These are phyloP conservation scores for Strigops habroptila DNA, from an alignment of 2,113 vertebrate genomes.

Conservation along the genomic window DNA sequence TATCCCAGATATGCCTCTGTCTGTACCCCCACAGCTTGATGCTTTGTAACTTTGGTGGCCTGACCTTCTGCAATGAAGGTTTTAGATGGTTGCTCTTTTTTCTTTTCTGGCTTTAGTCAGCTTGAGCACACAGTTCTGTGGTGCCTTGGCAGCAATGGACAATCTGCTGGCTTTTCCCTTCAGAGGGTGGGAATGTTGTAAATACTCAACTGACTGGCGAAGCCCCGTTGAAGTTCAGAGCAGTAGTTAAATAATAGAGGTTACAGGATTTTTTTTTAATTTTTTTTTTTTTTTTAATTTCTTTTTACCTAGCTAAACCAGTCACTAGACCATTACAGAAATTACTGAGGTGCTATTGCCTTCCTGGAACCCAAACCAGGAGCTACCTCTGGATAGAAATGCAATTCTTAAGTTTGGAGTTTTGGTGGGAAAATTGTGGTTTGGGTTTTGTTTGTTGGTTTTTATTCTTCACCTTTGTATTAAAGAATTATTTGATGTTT, in stretches of 20 bases:
- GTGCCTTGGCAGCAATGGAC: rapidly evolving
- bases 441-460: not conserved
- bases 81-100: not conserved
- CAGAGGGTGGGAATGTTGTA: not conserved
- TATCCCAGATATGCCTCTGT: not conserved
- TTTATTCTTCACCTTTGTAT: not conserved
- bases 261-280: not conserved
- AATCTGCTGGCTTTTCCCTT: not conserved
- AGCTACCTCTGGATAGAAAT: not conserved
- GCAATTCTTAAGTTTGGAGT: not conserved
- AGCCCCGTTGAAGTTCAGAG: not conserved
- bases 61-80: not conserved
- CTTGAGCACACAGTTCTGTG: not conserved
- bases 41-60: not conserved
- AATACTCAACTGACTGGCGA: not conserved
- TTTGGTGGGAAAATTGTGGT: not conserved
- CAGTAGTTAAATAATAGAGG: not conserved
- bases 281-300: too few relatives aligned
- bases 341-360: not conserved
- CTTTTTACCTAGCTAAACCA: not conserved
- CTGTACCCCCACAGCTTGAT: not conserved
- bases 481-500: not conserved
- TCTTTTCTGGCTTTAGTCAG: not conserved
- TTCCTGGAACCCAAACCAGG: not conserved
- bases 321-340: not conserved